Evolutionary conservation across 2,888 invertebrate species (phyloP).

Genomic region (Caenorhabditis sinica): DNA sequence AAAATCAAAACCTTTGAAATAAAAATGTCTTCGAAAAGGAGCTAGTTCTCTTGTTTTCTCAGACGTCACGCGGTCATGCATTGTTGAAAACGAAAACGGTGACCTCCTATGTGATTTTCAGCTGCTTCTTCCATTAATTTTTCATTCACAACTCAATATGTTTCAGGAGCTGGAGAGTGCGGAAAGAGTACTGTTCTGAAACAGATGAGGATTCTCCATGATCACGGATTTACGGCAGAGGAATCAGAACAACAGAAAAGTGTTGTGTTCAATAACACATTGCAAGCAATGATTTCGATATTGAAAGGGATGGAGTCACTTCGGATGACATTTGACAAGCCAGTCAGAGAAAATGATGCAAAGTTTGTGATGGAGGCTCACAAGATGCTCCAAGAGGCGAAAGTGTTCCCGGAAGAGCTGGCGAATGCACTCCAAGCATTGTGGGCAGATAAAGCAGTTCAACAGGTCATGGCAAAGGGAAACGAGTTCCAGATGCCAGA

Average conservation of each 20-base stretch:
- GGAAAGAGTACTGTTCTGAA: constrained; percentile 80
- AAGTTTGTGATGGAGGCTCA: constrained; percentile 79
- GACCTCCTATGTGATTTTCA: constrained; percentile 9
- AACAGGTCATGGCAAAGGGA: constrained; percentile 74
- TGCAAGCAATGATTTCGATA: constrained; percentile 94
- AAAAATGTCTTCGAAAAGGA: background rate
- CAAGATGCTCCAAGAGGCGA: constrained; percentile 81
- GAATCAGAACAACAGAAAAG: constrained; percentile 94
- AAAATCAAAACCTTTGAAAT: background rate
- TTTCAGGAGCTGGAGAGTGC: constrained; percentile 78
- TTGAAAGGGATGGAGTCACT: constrained; percentile 98
- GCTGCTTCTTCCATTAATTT: background rate
- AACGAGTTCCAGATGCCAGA: constrained; percentile 82
- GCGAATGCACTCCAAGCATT: constrained; percentile 75
- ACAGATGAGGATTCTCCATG: constrained; percentile 89
- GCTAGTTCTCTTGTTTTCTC: background rate
- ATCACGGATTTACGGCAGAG: constrained; percentile 92
- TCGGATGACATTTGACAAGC: constrained; percentile 96
- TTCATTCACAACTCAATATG: background rate
- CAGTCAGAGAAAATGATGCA: constrained; percentile 84
- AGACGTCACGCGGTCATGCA: constrained; percentile 34
- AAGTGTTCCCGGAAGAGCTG: constrained; percentile 78
- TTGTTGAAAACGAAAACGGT: constrained; percentile 7
- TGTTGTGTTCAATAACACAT: constrained; percentile 94
- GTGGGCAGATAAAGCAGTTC: constrained; percentile 78